Conservation (phyloP, 2,888 invertebrate genomes). For the Stenotaenia linearis region DNA sequence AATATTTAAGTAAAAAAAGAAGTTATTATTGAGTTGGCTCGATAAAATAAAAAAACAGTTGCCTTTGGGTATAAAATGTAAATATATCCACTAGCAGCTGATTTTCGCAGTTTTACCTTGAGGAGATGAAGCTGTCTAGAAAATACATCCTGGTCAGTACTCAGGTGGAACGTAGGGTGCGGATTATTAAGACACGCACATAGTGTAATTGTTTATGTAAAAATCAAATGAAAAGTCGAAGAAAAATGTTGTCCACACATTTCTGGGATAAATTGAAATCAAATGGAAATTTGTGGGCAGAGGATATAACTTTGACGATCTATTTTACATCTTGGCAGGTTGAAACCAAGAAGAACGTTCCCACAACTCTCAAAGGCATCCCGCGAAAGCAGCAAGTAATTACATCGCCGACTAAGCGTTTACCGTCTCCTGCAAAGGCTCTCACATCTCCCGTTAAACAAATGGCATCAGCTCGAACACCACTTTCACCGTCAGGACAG, state of each 20-base stretch:
- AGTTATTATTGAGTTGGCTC: no score
- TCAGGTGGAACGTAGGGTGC: background rate
- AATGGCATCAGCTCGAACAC: constrained; percentile 3
- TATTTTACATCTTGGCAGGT: constrained; percentile 27
- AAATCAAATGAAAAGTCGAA: background rate
- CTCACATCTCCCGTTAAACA: constrained; percentile 26
- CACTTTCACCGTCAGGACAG: background rate
- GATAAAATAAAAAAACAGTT: background rate
- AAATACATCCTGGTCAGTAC: background rate
- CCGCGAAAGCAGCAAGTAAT: constrained; percentile 17
- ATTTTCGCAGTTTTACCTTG: background rate
- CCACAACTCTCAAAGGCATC: constrained; percentile 9
- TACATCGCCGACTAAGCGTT: constrained; percentile 5
- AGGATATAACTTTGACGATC: constrained; percentile 2
- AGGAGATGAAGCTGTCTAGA: background rate
- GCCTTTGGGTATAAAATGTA: background rate
- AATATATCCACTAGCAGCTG: no score
- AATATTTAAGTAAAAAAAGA: no score
- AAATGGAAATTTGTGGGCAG: background rate
- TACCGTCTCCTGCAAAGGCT: constrained; percentile 16
- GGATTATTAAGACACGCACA: background rate
- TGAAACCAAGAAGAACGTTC: constrained; percentile 26
- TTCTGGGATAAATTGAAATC: background rate
- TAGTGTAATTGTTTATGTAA: background rate
- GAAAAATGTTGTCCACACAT: background rate